Evolutionary conservation across 2,797 vertebrate genomes (phyloP), one percentile per base, ranked within the genome.

Genomic region (Linurgus olivaceus): DNA sequence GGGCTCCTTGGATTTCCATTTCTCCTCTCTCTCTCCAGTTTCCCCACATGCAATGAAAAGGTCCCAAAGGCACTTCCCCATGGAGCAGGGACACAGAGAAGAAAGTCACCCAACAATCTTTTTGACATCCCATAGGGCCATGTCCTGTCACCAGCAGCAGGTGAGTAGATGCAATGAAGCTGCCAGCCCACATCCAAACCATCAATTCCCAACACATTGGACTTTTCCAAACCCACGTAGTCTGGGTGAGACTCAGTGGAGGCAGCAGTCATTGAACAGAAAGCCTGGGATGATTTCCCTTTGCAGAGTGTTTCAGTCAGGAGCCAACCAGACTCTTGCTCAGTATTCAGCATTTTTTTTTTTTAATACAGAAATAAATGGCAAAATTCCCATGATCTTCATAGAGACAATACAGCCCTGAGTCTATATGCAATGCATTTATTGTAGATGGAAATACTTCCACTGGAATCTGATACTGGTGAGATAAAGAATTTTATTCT

Each of bases 381-480:
- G 47, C 66, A 86, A 78, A 88, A 80, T 84, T 90, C 62, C 68
- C 58, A n/a, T 16, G 2, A 18, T 90, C 81, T 92, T 90, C 87
- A 83, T 51, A 72, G 35, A 28, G 20, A 38, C 6, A 58, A 12
- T n/a, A 44, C 23, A 85, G 26, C 61, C 62, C 57, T 31, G 38
- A 55, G 17, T 67, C 38, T 1, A 1, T 45, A 91, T 58, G 62
- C n/a, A 86, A 55, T 31, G 8, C 44, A 68, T 85, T 92, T 71
- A 35, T 84, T 13, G 57, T 74, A 50, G 38, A 45, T 72, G 38
- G 52, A 74, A 92, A 91, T 57, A 33, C 31, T 77, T 79, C 52
- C 28, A 10, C 50, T 88, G 54, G 18, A 42, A 44, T 91, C 75
- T 82, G n/a, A 37, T 72, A 61, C 11, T 74, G 72, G 38, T 77